Percentiles rank a stretch among this genome's conserved stretches.
These are phyloP conservation scores for Sternarchorhynchus goeldii DNA, from an alignment of 2,797 vertebrate species.

Conservation along the genomic window DNA sequence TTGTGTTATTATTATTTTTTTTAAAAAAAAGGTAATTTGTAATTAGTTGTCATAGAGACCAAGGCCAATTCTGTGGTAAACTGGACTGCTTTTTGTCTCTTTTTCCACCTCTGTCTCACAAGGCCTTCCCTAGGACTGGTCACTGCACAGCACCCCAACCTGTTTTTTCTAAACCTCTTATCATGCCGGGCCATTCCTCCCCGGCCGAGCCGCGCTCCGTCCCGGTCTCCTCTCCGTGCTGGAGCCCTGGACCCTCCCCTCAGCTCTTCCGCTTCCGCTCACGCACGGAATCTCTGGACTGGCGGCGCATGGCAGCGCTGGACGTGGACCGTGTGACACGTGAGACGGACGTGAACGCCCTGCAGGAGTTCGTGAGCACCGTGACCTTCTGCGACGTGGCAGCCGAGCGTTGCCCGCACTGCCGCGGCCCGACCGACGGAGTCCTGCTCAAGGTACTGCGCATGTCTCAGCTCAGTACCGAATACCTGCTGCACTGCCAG, in stretches of 20 bases:
- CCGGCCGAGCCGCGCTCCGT: constrained; percentile 29
- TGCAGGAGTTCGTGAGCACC: constrained; percentile 72
- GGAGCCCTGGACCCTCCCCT: constrained; percentile 23
- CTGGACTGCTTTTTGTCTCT: not conserved
- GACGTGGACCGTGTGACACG: constrained; percentile 73
- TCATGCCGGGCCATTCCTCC: constrained; percentile 57
- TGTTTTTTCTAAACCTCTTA: constrained; percentile 1
- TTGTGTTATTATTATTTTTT: too few relatives aligned
- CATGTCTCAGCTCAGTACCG: constrained; percentile 77
- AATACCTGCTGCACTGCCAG: constrained; percentile 80
- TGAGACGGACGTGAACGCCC: constrained; percentile 70
- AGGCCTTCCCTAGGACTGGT: constrained; percentile 61
- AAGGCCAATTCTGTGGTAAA: not conserved
- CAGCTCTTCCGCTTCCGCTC: constrained; percentile 74
- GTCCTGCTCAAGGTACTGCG: constrained; percentile 75
- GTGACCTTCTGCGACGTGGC: constrained; percentile 76
- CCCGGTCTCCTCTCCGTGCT: constrained; percentile 21
- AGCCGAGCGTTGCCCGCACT: constrained; percentile 70
- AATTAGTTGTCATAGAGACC: not conserved
- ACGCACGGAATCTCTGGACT: constrained; percentile 67
- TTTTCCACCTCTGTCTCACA: constrained; percentile 5
- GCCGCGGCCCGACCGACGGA: constrained; percentile 67
- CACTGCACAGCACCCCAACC: constrained; percentile 46
- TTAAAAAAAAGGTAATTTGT: not conserved
- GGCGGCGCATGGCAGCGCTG: constrained; percentile 72